phyloP scores from a whole-genome alignment of 2,888 invertebrate species.

The Meiosimyza platycephala region DNA sequence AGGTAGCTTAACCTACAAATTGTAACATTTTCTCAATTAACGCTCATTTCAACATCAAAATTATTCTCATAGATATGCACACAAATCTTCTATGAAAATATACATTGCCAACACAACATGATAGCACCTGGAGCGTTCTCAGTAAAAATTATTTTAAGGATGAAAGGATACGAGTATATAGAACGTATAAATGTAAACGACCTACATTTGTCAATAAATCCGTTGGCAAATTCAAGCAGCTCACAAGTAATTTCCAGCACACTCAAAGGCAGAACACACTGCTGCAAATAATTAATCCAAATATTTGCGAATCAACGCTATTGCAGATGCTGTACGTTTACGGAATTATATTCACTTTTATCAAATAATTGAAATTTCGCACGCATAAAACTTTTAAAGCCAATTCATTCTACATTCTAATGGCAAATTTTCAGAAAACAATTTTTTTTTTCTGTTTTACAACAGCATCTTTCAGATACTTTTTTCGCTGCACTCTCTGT shows the following conservation, averaged over 20 bases:
- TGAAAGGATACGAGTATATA: neutral
- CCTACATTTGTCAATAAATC: constrained; percentile 17
- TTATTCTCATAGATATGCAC: too few species aligned
- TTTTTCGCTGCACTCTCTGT: constrained; percentile 17
- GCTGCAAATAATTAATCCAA: constrained; percentile 8
- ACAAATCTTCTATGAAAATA: too few species aligned
- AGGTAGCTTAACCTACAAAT: too few species aligned
- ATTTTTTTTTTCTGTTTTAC: too few species aligned
- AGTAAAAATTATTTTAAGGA: constrained; percentile 1
- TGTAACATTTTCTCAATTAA: too few species aligned
- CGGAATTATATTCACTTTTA: neutral
- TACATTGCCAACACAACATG: too few species aligned
- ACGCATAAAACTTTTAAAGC: neutral
- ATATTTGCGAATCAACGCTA: neutral
- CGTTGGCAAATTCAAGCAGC: constrained; percentile 14
- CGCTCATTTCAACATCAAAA: too few species aligned
- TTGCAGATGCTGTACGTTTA: neutral
- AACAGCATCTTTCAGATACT: constrained; percentile 18
- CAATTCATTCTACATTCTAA: neutral
- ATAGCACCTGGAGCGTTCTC: constrained; percentile 16
- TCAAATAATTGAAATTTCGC: neutral
- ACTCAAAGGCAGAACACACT: neutral
- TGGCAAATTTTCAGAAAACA: neutral
- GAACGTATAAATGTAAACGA: neutral
- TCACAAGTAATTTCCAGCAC: neutral